phyloP scores from a whole-genome alignment of 2,888 invertebrate species.

The Bedellia somnulentella region DNA sequence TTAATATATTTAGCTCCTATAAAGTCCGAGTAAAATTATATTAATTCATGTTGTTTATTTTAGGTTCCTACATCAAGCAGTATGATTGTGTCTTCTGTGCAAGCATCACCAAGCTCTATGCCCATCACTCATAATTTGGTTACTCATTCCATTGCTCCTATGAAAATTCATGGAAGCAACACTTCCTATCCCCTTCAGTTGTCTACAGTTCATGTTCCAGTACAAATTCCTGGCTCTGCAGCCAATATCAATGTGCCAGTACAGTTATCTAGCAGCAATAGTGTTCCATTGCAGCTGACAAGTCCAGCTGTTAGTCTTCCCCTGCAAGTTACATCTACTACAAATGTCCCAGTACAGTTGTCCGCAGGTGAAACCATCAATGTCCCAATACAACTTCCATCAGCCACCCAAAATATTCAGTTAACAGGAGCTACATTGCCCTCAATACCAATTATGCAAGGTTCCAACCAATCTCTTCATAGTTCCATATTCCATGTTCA shows the following conservation, averaged over 20 bases:
- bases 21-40: slow-evolving; percentile 10
- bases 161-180: slow-evolving; percentile 42
- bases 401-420: slow-evolving; percentile 35
- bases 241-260: slow-evolving; percentile 51
- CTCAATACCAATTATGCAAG: slow-evolving; percentile 45
- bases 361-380: slow-evolving; percentile 48
- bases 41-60: slow-evolving; percentile 20
- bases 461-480: slow-evolving; percentile 30
- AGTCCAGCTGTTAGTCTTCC: slow-evolving; percentile 37
- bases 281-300: slow-evolving; percentile 39
- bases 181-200: slow-evolving; percentile 42
- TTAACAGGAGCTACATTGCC: slow-evolving; percentile 29
- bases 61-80: slow-evolving; percentile 54
- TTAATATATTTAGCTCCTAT: slow-evolving; percentile 5
- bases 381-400: slow-evolving; percentile 43
- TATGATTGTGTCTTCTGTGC: slow-evolving; percentile 53
- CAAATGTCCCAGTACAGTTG: slow-evolving; percentile 43
- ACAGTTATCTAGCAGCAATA: slow-evolving; percentile 37
- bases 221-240: slow-evolving; percentile 46
- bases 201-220: slow-evolving; percentile 50
- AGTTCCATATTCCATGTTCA: slow-evolving; percentile 50
- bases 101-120: slow-evolving; percentile 45
- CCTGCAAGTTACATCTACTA: slow-evolving; percentile 38
- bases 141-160: slow-evolving; percentile 45
- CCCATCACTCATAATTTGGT: slow-evolving; percentile 45